phyloP scores from a whole-genome alignment of 2,888 invertebrate species.

The Aporophyla nigra region DNA sequence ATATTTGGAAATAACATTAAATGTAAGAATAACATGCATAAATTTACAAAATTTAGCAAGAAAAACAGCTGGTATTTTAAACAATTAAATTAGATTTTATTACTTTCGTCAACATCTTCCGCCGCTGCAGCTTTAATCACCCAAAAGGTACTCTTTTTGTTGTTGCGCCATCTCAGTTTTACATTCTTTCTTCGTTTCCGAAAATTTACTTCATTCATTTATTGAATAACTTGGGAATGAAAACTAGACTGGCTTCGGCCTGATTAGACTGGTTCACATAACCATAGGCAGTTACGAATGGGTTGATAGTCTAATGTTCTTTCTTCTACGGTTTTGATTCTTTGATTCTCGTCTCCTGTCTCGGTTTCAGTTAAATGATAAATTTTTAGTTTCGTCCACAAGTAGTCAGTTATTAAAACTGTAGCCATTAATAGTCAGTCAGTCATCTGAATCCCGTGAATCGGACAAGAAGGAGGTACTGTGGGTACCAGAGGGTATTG shows the following conservation, averaged over 20 bases:
- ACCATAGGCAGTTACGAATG: no score
- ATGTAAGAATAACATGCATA: slow-evolving; percentile 4
- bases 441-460: no score
- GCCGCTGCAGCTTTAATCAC: neutral
- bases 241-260: neutral
- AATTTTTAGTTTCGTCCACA: neutral
- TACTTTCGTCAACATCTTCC: slow-evolving; percentile 1
- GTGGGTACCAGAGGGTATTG: no score
- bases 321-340: neutral
- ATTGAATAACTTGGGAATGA: neutral
- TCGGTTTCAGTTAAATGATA: neutral
- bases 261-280: neutral
- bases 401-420: neutral
- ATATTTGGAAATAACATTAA: slow-evolving; percentile 17
- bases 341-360: neutral
- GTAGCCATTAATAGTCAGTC: no score
- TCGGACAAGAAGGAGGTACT: no score
- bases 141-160: no score
- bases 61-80: slow-evolving; percentile 4
- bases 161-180: no score
- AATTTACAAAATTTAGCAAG: neutral
- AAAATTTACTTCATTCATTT: neutral
- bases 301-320: neutral
- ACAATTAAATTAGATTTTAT: slow-evolving; percentile 13
- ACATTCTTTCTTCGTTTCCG: neutral